A percentile compares a stretch with the other conserved stretches of the same genome.
phyloP scores from a whole-genome alignment of 1,140 invertebrate genomes.

The Camponotus pennsylvanicus region DNA sequence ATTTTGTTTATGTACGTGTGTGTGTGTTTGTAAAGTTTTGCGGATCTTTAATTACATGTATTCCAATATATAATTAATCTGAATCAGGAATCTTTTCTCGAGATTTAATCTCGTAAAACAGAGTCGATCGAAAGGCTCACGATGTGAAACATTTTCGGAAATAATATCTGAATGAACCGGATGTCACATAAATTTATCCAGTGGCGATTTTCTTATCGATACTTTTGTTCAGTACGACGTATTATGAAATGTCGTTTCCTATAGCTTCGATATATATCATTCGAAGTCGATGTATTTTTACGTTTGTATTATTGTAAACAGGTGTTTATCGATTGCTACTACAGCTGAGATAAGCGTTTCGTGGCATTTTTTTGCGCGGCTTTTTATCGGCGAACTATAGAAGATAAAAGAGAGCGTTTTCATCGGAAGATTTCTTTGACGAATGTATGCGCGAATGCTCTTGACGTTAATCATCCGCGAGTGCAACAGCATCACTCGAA shows the following conservation, averaged over 20 bases:
- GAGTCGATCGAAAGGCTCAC: background rate
- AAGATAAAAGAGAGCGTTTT: conserved; percentile 8
- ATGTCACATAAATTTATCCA: background rate
- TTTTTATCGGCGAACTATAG: background rate
- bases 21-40: background rate
- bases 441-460: conserved; percentile 6
- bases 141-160: background rate
- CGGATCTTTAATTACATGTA: background rate
- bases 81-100: background rate
- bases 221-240: background rate
- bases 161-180: background rate
- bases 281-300: background rate
- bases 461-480: conserved; percentile 34
- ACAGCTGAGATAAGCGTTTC: background rate
- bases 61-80: background rate
- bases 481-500: conserved; percentile 12
- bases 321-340: background rate
- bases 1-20: background rate
- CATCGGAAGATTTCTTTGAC: conserved; percentile 1
- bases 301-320: conserved; percentile 21
- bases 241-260: background rate
- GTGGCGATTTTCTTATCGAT: background rate
- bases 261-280: background rate
- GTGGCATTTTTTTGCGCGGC: background rate
- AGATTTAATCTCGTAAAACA: background rate